phyloP scores from a whole-genome alignment of 1,140 invertebrate genomes.

The Drosophila jambulina region DNA sequence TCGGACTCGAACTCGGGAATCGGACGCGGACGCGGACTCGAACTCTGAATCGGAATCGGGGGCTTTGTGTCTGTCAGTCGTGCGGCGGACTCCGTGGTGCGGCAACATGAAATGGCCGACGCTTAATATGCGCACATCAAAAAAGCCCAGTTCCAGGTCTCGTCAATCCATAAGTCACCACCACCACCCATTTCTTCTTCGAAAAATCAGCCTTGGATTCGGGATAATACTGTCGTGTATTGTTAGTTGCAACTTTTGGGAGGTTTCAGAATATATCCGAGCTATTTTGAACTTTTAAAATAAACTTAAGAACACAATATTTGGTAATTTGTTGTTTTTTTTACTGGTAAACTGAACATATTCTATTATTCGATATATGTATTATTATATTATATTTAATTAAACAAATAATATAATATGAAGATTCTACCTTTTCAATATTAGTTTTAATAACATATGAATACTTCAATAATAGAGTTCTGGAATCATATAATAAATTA shows the following conservation, averaged over 20 bases:
- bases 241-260: background rate
- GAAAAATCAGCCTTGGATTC: slow-evolving; percentile 1
- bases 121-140: slow-evolving; percentile 77
- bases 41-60: slow-evolving; percentile 33
- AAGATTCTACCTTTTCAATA: too few relatives aligned
- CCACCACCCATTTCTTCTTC: background rate
- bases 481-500: too few relatives aligned
- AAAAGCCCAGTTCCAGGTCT: slow-evolving; percentile 7
- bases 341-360: too few relatives aligned
- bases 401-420: too few relatives aligned
- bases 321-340: too few relatives aligned
- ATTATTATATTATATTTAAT: too few relatives aligned
- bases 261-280: too few relatives aligned
- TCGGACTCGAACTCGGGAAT: slow-evolving; percentile 39
- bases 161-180: background rate
- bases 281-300: background rate
- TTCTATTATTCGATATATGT: too few relatives aligned
- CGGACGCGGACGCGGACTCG: slow-evolving; percentile 41
- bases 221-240: too few relatives aligned
- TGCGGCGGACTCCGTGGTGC: slow-evolving; percentile 75
- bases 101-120: slow-evolving; percentile 75
- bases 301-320: too few relatives aligned
- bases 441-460: too few relatives aligned
- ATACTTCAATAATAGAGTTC: too few relatives aligned
- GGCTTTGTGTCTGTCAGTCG: slow-evolving; percentile 63